These are phyloP conservation scores for Perithous albicinctus DNA, from an alignment of 2,888 invertebrate genomes.

Conservation along the genomic window DNA sequence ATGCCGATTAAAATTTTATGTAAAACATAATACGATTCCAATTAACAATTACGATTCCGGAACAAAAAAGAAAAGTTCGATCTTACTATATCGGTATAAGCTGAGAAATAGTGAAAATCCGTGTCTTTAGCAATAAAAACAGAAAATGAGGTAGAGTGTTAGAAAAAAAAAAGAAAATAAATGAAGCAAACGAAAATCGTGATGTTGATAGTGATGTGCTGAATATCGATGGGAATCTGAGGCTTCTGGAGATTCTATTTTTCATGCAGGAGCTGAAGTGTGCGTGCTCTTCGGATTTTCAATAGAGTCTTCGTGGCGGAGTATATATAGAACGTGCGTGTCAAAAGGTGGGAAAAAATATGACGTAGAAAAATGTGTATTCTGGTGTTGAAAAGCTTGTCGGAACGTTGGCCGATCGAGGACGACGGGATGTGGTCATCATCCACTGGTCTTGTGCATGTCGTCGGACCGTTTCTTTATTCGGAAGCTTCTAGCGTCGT, in stretches of 20 bases:
- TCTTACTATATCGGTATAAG: background rate
- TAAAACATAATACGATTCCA: background rate
- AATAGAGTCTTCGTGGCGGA: background rate
- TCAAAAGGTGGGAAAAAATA: background rate
- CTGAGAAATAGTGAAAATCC: background rate
- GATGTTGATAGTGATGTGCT: constrained; percentile 23
- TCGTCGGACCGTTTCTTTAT: constrained; percentile 4
- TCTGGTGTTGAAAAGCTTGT: background rate
- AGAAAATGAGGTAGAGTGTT: background rate
- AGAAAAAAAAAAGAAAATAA: background rate
- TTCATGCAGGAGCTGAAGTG: constrained; percentile 42
- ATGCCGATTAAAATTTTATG: background rate
- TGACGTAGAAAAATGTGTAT: constrained; percentile 40
- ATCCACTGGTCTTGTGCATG: background rate
- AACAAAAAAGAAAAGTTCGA: constrained; percentile 10
- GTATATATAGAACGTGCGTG: background rate
- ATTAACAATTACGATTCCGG: background rate
- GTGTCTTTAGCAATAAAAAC: background rate
- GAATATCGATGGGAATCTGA: constrained; percentile 19
- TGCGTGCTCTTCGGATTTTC: constrained; percentile 31
- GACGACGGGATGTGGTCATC: constrained; percentile 45
- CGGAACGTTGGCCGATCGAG: constrained; percentile 36
- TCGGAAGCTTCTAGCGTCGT: constrained; percentile 30
- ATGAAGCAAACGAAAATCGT: constrained; percentile 4
- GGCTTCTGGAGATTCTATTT: background rate